These are phyloP conservation scores for Drosophila athabasca DNA, from an alignment of 1,140 invertebrate species.

Conservation along the genomic window DNA sequence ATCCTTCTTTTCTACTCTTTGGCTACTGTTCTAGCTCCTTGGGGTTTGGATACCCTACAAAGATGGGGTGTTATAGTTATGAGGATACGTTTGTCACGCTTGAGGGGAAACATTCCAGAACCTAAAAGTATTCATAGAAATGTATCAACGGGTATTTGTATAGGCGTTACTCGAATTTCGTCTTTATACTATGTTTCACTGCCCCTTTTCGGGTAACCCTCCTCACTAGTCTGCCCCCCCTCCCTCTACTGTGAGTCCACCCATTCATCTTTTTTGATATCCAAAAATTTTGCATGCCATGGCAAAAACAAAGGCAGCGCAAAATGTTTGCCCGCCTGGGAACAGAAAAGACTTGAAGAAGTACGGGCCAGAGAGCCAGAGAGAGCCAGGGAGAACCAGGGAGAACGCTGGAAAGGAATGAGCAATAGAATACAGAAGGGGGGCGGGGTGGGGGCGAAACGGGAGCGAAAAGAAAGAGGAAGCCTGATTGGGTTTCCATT, in stretches of 20 bases:
- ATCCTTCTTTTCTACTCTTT: conserved; percentile 15
- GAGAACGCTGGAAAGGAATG: neutral
- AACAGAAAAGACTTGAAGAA: conserved; percentile 22
- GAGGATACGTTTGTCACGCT: too few relatives aligned
- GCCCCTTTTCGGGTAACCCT: conserved; percentile 4
- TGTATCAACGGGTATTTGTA: too few relatives aligned
- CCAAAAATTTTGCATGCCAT: conserved; percentile 48
- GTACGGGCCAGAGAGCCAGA: neutral
- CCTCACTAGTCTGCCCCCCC: too few relatives aligned
- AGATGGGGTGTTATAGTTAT: too few relatives aligned
- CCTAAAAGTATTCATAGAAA: too few relatives aligned
- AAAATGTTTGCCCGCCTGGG: conserved; percentile 51
- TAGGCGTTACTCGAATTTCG: too few relatives aligned
- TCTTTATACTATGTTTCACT: too few relatives aligned
- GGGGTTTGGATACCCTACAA: conserved; percentile 8
- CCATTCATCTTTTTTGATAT: conserved; percentile 14
- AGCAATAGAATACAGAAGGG: neutral
- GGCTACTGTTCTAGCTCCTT: neutral
- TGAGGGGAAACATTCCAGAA: too few relatives aligned
- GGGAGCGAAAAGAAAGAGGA: neutral
- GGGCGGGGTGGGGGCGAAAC: neutral
- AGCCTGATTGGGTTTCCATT: conserved; percentile 33
- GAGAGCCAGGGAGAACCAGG: too few relatives aligned
- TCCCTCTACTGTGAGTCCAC: neutral
- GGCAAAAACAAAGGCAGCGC: conserved; percentile 61